Conservation (phyloP, 2,113 vertebrate genomes). For the Choloepus hoffmanni region DNA sequence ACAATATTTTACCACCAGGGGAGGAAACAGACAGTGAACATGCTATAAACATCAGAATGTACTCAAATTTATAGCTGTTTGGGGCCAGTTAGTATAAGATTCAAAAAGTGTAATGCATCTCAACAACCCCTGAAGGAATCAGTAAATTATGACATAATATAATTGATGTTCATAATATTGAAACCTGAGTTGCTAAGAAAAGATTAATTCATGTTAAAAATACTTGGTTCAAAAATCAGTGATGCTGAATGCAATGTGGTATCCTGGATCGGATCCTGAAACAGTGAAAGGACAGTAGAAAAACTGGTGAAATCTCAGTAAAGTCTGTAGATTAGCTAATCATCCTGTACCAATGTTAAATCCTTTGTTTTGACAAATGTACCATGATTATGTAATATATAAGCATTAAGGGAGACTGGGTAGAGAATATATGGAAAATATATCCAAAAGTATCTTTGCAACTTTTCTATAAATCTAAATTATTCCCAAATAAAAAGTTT, state of each 20-base stretch:
- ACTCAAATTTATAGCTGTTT: slow-evolving; percentile 14
- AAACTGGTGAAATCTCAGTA: not conserved
- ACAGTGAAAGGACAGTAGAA: not conserved
- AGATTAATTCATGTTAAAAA: slow-evolving; percentile 32
- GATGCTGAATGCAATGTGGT: not conserved
- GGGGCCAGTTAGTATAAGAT: not conserved
- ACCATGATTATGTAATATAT: not conserved
- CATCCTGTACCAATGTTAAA: not conserved
- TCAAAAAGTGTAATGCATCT: slow-evolving; percentile 8
- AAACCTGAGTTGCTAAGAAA: slow-evolving; percentile 48
- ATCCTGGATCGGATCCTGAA: not conserved
- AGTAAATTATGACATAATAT: slow-evolving; percentile 31
- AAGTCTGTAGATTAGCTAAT: not conserved
- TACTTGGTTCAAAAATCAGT: slow-evolving; percentile 12
- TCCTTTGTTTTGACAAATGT: not conserved
- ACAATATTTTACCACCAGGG: not conserved
- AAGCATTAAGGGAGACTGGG: not conserved
- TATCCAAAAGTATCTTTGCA: not conserved
- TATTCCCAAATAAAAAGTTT: not conserved
- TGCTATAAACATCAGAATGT: not conserved
- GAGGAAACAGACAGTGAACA: not conserved
- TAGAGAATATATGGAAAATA: not conserved
- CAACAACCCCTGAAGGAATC: not conserved
- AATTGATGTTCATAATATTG: slow-evolving; percentile 9
- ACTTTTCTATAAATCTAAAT: not conserved